phyloP scores from a whole-genome alignment of 64 coral and sea anemone species.

The Dendronephthya gigantea region DNA sequence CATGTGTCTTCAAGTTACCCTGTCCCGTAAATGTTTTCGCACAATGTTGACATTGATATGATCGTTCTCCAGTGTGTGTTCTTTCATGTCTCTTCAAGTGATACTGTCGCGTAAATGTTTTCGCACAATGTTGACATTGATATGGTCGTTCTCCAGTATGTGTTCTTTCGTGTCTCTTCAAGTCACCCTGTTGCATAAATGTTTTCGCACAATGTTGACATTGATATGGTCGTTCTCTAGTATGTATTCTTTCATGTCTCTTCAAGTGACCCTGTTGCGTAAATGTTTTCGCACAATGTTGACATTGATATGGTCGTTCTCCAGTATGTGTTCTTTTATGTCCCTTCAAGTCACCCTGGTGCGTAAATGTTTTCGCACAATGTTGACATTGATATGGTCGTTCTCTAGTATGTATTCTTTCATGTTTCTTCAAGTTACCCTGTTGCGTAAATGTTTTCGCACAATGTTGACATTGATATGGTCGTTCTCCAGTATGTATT shows the following conservation, averaged over 20 bases:
- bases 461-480: too few relatives aligned
- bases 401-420: not conserved
- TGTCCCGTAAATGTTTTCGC: constrained; percentile 16
- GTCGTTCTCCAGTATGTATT: too few relatives aligned
- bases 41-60: constrained; percentile 14
- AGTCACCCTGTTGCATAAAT: not conserved
- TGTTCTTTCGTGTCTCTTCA: not conserved
- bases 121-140: not conserved
- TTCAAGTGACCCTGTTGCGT: not conserved
- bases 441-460: not conserved
- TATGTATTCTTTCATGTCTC: not conserved
- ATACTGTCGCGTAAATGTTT: not conserved
- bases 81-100: not conserved
- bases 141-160: not conserved
- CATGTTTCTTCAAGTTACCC: not conserved
- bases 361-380: not conserved
- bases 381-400: too few relatives aligned
- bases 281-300: not conserved
- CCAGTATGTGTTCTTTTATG: not conserved
- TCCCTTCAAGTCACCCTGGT: not conserved
- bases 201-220: not conserved
- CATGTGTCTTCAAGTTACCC: not conserved
- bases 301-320: not conserved
- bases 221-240: not conserved
- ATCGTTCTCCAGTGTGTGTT: constrained; percentile 18